These are phyloP conservation scores for Temnothorax curvispinosus DNA, from an alignment of 1,140 invertebrate genomes.

Conservation along the genomic window DNA sequence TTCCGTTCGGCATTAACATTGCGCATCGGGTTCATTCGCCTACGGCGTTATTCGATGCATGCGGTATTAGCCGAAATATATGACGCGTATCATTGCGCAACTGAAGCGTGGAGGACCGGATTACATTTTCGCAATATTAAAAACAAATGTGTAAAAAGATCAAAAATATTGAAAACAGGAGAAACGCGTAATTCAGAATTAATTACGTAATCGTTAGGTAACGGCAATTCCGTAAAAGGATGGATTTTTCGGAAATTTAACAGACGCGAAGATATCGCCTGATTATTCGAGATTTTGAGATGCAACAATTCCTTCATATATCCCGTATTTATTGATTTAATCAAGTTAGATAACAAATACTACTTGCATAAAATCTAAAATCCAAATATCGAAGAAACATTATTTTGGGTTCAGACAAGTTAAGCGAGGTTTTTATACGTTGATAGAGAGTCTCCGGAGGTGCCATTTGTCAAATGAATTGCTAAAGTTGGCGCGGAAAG, in stretches of 20 bases:
- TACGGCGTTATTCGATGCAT: slow-evolving; percentile 40
- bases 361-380: not conserved
- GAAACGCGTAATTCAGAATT: not conserved
- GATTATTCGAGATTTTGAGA: not conserved
- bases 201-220: not conserved
- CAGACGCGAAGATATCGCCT: not conserved
- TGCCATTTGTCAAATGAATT: slow-evolving; percentile 2
- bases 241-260: not conserved
- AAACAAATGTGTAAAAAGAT: slow-evolving; percentile 13
- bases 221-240: not conserved
- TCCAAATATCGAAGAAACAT: not conserved
- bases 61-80: slow-evolving; percentile 51
- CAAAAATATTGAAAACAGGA: not conserved
- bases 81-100: slow-evolving; percentile 39
- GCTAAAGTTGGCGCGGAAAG: not conserved
- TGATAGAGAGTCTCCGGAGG: not conserved
- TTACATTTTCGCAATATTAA: not conserved
- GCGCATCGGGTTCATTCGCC: slow-evolving; percentile 41
- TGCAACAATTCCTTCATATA: not conserved
- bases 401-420: not conserved
- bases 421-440: not conserved
- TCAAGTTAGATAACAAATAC: not conserved
- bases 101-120: not conserved
- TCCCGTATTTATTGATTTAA: not conserved
- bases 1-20: slow-evolving; percentile 52